Conservation (phyloP, 2,113 vertebrate species). For the Scolopax mira region DNA sequence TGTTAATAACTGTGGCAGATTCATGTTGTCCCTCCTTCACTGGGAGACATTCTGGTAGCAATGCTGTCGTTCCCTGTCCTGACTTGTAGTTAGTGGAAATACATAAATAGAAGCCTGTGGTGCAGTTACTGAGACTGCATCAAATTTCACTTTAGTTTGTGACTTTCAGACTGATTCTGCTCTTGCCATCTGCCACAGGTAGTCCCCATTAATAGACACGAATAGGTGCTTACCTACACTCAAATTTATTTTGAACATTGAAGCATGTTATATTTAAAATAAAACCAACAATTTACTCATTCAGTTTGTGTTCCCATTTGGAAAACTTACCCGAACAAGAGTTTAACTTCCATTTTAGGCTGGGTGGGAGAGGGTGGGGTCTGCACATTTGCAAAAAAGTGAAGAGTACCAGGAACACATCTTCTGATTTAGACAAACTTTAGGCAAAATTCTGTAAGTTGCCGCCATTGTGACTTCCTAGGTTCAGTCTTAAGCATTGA, state of each 20-base stretch:
- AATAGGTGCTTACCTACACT: neutral
- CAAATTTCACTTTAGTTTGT: neutral
- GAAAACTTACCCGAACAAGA: neutral
- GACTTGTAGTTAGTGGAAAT: neutral
- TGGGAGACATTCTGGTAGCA: neutral
- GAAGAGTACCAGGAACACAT: neutral
- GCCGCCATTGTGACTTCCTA: neutral
- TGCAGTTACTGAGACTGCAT: neutral
- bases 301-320: neutral
- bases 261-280: neutral
- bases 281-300: neutral
- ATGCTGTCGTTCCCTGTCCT: neutral
- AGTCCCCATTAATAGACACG: neutral
- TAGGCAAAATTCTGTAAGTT: neutral
- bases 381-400: neutral
- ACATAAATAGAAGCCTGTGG: neutral
- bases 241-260: neutral
- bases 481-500: neutral
- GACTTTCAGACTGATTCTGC: neutral
- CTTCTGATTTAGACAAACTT: neutral
- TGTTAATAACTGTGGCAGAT: neutral
- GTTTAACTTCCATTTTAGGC: neutral
- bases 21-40: neutral
- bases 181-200: neutral
- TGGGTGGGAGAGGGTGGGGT: fast-evolving